phyloP scores from a whole-genome alignment of 2,888 invertebrate species.

The Yponomeuta evonymella region DNA sequence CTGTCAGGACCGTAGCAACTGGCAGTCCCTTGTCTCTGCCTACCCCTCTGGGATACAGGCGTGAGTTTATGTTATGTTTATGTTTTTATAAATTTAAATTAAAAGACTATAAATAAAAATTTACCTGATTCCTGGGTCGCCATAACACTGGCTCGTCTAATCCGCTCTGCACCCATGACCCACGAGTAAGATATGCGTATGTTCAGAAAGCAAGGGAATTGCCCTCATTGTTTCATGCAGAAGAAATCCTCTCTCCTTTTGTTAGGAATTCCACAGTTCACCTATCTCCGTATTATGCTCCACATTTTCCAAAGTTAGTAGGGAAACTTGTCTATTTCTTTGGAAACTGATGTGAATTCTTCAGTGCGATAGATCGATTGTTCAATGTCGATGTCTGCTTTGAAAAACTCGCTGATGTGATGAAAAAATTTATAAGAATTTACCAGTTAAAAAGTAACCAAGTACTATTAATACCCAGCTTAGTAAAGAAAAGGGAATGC shows the following conservation, averaged over 20 bases:
- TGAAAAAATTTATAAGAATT: not conserved
- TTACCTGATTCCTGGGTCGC: too few relatives aligned
- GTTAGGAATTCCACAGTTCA: constrained; percentile 50
- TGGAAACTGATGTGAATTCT: not conserved
- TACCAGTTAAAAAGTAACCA: not conserved
- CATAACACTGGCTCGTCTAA: too few relatives aligned
- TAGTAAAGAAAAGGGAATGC: not conserved
- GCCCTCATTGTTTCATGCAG: constrained; percentile 55
- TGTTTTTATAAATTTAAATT: too few relatives aligned
- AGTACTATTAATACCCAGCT: not conserved
- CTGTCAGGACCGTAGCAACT: too few relatives aligned
- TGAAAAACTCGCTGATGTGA: not conserved
- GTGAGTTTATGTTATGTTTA: too few relatives aligned
- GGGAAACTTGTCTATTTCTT: not conserved
- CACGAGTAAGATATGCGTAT: not conserved
- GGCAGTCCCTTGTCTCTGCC: too few relatives aligned
- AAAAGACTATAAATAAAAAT: too few relatives aligned
- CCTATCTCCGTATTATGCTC: constrained; percentile 7
- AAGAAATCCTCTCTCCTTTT: constrained; percentile 55
- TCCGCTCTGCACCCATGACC: not conserved
- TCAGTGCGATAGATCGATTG: not conserved
- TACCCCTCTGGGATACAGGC: too few relatives aligned
- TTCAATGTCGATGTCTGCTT: too few relatives aligned
- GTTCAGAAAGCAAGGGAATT: not conserved
- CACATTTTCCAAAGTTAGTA: not conserved